Evolutionary conservation across 2,888 invertebrate species (phyloP).

Genomic region (Thymelicus acteon): DNA sequence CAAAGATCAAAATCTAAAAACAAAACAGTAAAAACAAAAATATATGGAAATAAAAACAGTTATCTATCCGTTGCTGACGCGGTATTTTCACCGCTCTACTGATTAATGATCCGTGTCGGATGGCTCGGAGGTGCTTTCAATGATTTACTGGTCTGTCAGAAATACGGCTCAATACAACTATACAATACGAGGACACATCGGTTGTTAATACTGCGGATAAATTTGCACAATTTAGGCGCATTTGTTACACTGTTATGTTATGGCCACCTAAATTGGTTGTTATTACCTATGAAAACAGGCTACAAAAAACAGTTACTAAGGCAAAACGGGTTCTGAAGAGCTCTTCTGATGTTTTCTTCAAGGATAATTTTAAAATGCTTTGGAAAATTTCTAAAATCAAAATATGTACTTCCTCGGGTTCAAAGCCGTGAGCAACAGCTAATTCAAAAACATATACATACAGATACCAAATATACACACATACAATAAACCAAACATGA

Average conservation of each 20-base stretch:
- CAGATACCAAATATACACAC: too few species aligned
- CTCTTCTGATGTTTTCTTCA: too few species aligned
- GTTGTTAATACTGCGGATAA: neutral
- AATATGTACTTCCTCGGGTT: too few species aligned
- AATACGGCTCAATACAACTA: slow-evolving; percentile 31
- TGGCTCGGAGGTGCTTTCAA: slow-evolving; percentile 40
- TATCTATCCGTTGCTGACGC: slow-evolving; percentile 44
- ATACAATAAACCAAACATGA: too few species aligned
- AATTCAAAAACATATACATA: too few species aligned
- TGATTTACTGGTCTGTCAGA: slow-evolving; percentile 41
- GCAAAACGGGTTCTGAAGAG: too few species aligned
- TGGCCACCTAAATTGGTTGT: too few species aligned
- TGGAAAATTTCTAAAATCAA: too few species aligned
- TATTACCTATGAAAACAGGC: too few species aligned
- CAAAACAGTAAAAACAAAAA: slow-evolving; percentile 1
- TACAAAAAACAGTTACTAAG: too few species aligned
- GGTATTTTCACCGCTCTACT: slow-evolving; percentile 41
- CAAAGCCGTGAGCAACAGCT: too few species aligned
- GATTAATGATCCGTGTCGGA: slow-evolving; percentile 47
- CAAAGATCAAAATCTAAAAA: neutral
- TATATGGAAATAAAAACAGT: slow-evolving; percentile 34
- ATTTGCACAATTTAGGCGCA: neutral
- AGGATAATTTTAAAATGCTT: too few species aligned
- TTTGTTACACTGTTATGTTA: neutral
- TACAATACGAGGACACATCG: neutral